Evolutionary conservation across 2,797 vertebrate species (phyloP).

Genomic region (Adelosebastes latens): DNA sequence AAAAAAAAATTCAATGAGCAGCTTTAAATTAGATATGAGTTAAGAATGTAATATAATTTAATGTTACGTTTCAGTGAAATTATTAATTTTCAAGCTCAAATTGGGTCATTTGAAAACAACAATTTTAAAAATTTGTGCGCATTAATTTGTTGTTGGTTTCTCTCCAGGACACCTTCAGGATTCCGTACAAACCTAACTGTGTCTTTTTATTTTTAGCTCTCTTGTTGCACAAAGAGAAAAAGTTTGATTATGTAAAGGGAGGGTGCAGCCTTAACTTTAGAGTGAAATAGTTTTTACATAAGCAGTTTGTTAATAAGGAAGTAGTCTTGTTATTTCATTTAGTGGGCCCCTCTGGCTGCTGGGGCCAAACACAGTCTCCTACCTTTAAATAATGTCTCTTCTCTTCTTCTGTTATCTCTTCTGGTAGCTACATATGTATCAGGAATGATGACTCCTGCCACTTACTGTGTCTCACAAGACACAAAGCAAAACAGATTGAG

Average conservation of each 20-base stretch:
- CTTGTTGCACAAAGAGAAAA: neutral
- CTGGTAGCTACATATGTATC: neutral
- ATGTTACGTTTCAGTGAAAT: neutral
- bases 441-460: neutral
- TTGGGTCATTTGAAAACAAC: neutral
- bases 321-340: neutral
- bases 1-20: neutral
- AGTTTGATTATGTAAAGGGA: neutral
- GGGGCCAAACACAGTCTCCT: neutral
- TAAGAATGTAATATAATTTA: neutral
- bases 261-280: neutral
- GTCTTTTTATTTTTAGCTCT: neutral
- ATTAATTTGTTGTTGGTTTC: neutral
- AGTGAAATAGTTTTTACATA: neutral
- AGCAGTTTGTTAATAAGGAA: neutral
- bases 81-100: neutral
- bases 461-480: neutral
- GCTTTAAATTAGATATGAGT: neutral
- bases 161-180: too few species aligned
- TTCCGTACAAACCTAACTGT: neutral
- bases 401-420: neutral
- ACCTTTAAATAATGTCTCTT: neutral
- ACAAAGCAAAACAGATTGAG: neutral
- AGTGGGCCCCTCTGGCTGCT: neutral
- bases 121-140: neutral